Evolutionary conservation across 1,140 invertebrate genomes (phyloP), one percentile per base, ranked within the genome.

Genomic region (Vollenhovia emeryi): DNA sequence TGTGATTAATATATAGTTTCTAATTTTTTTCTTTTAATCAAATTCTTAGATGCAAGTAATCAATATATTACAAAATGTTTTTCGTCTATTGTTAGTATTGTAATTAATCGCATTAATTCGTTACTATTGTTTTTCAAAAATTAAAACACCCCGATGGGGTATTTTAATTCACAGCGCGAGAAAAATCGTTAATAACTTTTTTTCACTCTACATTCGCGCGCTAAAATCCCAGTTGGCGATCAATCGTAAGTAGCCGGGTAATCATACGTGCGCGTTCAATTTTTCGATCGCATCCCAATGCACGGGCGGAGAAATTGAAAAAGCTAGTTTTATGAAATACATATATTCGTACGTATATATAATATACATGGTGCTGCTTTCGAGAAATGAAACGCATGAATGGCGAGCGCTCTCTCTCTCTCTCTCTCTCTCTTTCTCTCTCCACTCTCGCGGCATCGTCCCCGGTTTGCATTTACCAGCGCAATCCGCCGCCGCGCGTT

Each of bases 361-460:
- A 80, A 68, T 69, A 43, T 71, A 59, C 21, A 30, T 27, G 75
- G n/a, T 48, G 62, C 36, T 71, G 78, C 78, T 82, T 82, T 82
- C 71, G 40, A 84, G 71, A 84, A 84, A 64, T 76, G 80, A 84
- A 84, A 84, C 71, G 84, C 66, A 84, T 85, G 50, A 84, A 86
- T 86, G 75, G 50, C 79, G 43, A 52, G 79, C 30, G 30, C 60
- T 55, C 60, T 60, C n/a, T 33, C 71, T 36, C 60, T 48, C 27
- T 36, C 15, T 60, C 8, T 64, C 18, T 36, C 30, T 21, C 33
- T 36, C 30, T n/a, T 33, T 13, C 33, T 64, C 33, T 36, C 1
- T n/a, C 40, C 24, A 0, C 9, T 7, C 9, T 59, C 18, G 27
- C 36, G 36, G 18, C 48, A 80, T 80, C 64, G 57, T 80, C 13